phyloP scores from a whole-genome alignment of 2,888 invertebrate species.

The Eledona agricola region DNA sequence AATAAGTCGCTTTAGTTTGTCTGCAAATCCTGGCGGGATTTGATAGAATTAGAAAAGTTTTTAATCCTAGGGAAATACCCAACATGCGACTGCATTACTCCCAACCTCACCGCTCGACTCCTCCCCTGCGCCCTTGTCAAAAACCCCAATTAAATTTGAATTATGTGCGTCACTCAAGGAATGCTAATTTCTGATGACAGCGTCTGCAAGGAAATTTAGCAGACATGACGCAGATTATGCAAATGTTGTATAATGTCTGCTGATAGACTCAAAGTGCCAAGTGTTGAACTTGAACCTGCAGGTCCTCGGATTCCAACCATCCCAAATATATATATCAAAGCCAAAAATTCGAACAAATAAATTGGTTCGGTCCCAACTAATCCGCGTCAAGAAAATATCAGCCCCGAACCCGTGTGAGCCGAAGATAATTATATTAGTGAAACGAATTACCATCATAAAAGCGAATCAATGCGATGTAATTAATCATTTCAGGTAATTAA shows the following conservation, averaged over 20 bases:
- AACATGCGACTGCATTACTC: too few relatives aligned
- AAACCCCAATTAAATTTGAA: conserved; percentile 1
- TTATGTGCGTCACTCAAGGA: neutral
- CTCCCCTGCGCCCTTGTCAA: neutral
- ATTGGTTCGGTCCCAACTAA: too few relatives aligned
- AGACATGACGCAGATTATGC: conserved; percentile 15
- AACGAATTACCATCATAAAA: too few relatives aligned
- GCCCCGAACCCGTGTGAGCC: too few relatives aligned
- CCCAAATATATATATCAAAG: too few relatives aligned
- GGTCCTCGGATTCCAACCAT: too few relatives aligned
- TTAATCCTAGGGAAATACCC: conserved; percentile 42
- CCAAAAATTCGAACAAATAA: too few relatives aligned
- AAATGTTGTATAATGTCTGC: conserved; percentile 5
- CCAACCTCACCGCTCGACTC: neutral
- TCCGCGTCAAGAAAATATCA: too few relatives aligned
- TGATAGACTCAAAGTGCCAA: conserved; percentile 12
- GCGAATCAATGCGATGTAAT: too few relatives aligned
- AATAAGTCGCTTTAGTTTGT: conserved; percentile 41
- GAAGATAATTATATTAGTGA: too few relatives aligned
- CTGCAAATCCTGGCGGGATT: conserved; percentile 40
- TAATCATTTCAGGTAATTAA: too few relatives aligned
- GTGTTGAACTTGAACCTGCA: too few relatives aligned
- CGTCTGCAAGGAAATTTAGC: conserved; percentile 12
- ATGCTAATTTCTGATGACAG: conserved; percentile 5
- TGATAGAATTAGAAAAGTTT: conserved; percentile 47